These are phyloP conservation scores for Thereva nobilitata DNA, from an alignment of 2,888 invertebrate species.

Conservation along the genomic window DNA sequence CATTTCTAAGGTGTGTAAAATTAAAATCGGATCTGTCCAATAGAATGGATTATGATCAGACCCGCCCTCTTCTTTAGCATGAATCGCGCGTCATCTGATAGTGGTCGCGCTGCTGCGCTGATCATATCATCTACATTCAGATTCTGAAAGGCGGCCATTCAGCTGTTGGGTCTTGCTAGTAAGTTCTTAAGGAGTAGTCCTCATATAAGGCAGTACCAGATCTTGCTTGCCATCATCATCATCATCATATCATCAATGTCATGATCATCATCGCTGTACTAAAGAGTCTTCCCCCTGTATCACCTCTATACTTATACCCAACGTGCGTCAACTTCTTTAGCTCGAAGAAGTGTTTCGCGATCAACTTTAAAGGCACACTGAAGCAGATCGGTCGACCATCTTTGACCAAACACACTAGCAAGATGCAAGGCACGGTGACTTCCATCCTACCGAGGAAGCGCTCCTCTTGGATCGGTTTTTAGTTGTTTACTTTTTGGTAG, in stretches of 20 bases:
- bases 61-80: constrained; percentile 29
- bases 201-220: constrained; percentile 14
- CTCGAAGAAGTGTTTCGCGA: neutral
- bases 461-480: constrained; percentile 25
- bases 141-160: constrained; percentile 22
- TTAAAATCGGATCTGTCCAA: constrained; percentile 34
- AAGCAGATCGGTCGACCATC: constrained; percentile 20
- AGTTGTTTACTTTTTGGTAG: constrained; percentile 5
- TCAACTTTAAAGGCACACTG: neutral
- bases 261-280: constrained; percentile 24
- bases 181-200: neutral
- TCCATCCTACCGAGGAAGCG: constrained; percentile 26
- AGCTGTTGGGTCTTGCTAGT: neutral
- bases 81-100: constrained; percentile 20
- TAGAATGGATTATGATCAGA: constrained; percentile 28
- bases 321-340: neutral
- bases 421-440: constrained; percentile 8
- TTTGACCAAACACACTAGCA: constrained; percentile 15
- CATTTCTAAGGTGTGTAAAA: constrained; percentile 21
- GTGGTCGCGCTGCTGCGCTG: constrained; percentile 8
- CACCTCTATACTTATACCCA: neutral
- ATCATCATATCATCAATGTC: constrained; percentile 31
- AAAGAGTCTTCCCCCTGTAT: constrained; percentile 7
- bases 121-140: constrained; percentile 21
- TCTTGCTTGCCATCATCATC: neutral